These are phyloP conservation scores for Cremastinae sp. DNA, from an alignment of 2,888 invertebrate species.

Conservation along the genomic window DNA sequence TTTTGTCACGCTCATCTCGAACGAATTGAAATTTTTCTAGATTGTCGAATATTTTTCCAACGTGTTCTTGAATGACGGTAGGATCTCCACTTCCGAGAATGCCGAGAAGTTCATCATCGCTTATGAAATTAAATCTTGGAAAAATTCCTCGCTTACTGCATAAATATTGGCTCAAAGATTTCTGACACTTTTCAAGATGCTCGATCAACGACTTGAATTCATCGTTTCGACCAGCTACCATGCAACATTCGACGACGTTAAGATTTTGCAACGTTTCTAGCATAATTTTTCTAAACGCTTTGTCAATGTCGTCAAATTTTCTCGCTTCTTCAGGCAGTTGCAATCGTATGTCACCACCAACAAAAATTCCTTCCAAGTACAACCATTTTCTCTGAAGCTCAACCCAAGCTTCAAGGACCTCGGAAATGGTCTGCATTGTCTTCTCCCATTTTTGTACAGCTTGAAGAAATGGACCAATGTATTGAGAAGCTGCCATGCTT, in stretches of 20 bases:
- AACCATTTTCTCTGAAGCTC: slow-evolving; percentile 94
- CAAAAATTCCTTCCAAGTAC: slow-evolving; percentile 95
- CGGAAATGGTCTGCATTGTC: slow-evolving; percentile 88
- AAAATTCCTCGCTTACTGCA: slow-evolving; percentile 93
- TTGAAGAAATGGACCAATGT: slow-evolving; percentile 92
- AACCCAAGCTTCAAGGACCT: slow-evolving; percentile 94
- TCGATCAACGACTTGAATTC: slow-evolving; percentile 88
- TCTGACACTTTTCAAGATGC: slow-evolving; percentile 94
- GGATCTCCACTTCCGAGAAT: slow-evolving; percentile 94
- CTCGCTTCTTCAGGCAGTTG: slow-evolving; percentile 95
- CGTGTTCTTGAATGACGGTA: slow-evolving; percentile 93
- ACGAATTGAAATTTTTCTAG: slow-evolving; percentile 88
- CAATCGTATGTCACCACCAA: slow-evolving; percentile 92
- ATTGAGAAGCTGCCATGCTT: slow-evolving; percentile 94
- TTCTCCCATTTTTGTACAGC: slow-evolving; percentile 94
- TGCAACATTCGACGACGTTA: slow-evolving; percentile 90
- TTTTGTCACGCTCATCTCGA: slow-evolving; percentile 84
- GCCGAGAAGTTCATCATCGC: slow-evolving; percentile 94
- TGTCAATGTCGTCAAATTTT: slow-evolving; percentile 95
- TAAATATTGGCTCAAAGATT: slow-evolving; percentile 94
- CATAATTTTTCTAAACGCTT: slow-evolving; percentile 91
- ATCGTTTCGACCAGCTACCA: slow-evolving; percentile 86
- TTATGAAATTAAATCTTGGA: slow-evolving; percentile 96
- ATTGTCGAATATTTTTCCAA: slow-evolving; percentile 98
- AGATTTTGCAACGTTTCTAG: slow-evolving; percentile 90